Evolutionary conservation across 2,113 vertebrate genomes (phyloP).

Genomic region (Hirundichthys speculiger): DNA sequence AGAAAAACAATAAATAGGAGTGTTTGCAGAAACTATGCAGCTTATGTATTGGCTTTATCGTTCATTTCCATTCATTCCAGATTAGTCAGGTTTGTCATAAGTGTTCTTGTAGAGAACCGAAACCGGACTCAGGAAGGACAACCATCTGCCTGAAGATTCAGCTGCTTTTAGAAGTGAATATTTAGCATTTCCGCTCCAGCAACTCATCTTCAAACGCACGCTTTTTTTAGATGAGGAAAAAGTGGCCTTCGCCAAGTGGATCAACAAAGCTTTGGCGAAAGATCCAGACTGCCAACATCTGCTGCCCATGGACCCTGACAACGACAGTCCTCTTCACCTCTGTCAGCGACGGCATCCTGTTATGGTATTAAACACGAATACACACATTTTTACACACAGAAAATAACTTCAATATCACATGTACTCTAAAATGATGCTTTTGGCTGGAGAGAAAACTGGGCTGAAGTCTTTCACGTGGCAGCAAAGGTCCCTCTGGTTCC

Average conservation of each 20-base stretch:
- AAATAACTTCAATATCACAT: too few species aligned
- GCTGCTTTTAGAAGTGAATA: not conserved
- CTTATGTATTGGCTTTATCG: too few species aligned
- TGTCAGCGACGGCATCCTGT: constrained; percentile 92
- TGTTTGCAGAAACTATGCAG: too few species aligned
- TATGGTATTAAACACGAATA: constrained; percentile 83
- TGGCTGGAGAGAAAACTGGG: not conserved
- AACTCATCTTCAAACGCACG: too few species aligned
- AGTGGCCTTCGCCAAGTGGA: constrained; percentile 98
- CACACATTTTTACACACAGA: not conserved
- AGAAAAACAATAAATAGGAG: too few species aligned
- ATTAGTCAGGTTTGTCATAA: too few species aligned
- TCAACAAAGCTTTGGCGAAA: constrained; percentile 93
- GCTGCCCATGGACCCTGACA: constrained; percentile 89
- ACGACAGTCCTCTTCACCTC: constrained; percentile 91
- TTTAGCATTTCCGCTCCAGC: not conserved
- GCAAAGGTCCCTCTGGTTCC: not conserved
- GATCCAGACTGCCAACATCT: constrained; percentile 92
- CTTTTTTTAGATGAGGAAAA: constrained; percentile 94
- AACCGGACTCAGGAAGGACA: too few species aligned
- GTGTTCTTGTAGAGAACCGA: too few species aligned
- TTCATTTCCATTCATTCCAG: too few species aligned
- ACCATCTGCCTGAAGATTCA: too few species aligned
- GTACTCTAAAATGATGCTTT: not conserved
- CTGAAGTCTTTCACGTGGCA: not conserved